A percentile compares a stretch with the other conserved stretches of the same genome.
Evolutionary conservation across 1,140 invertebrate genomes (phyloP).

Genomic region (Metaphire vulgaris): DNA sequence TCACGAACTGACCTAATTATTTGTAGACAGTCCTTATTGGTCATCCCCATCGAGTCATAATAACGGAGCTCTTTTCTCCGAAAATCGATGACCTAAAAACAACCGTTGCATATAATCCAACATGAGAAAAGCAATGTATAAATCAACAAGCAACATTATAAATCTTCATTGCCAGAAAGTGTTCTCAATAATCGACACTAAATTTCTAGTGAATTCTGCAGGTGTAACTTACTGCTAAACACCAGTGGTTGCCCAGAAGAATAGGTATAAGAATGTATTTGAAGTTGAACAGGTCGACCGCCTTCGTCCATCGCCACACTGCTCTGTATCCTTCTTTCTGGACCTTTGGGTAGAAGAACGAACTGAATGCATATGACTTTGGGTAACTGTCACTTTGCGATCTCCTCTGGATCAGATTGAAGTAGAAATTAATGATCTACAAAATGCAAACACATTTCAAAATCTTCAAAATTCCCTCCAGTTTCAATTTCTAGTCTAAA

Average conservation of each 20-base stretch:
- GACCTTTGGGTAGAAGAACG: slow-evolving; percentile 82
- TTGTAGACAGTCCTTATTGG: slow-evolving; percentile 67
- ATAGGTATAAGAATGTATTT: slow-evolving; percentile 82
- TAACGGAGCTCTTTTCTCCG: slow-evolving; percentile 69
- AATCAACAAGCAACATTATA: too few relatives aligned
- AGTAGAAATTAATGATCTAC: slow-evolving; percentile 84
- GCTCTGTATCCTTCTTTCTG: slow-evolving; percentile 38
- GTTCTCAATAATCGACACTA: too few relatives aligned
- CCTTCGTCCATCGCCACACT: slow-evolving; percentile 47
- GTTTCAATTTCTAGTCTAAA: too few relatives aligned
- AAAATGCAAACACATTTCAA: too few relatives aligned
- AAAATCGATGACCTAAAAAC: slow-evolving; percentile 69
- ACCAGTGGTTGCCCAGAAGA: slow-evolving; percentile 94
- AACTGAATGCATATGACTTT: slow-evolving; percentile 81
- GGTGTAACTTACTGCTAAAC: slow-evolving; percentile 71
- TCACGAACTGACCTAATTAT: slow-evolving; percentile 49
- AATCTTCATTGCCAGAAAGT: too few relatives aligned
- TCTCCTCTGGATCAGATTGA: slow-evolving; percentile 71
- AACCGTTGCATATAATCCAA: too few relatives aligned
- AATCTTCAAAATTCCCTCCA: too few relatives aligned
- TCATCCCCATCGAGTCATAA: slow-evolving; percentile 85
- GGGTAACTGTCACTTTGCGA: slow-evolving; percentile 56
- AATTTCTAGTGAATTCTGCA: too few relatives aligned
- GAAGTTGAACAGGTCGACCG: slow-evolving; percentile 70
- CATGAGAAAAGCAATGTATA: too few relatives aligned